Evolutionary conservation across 2,797 vertebrate species (phyloP).

Genomic region (Hippoglossus hippoglossus): DNA sequence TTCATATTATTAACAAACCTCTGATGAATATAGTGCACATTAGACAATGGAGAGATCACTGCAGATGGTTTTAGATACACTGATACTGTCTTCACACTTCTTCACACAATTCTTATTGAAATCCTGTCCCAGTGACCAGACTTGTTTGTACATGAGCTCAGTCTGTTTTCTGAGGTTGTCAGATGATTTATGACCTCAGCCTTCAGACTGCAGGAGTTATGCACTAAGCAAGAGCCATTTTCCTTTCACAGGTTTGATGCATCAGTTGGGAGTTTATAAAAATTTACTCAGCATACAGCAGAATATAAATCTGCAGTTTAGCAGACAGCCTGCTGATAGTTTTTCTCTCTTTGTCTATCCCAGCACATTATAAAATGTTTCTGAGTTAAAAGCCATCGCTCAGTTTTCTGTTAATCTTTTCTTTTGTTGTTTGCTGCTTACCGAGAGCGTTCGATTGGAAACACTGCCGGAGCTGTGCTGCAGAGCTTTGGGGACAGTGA

Average conservation of each 20-base stretch:
- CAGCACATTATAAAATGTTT: conserved; percentile 26
- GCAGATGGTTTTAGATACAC: conserved; percentile 1
- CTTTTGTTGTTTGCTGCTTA: conserved; percentile 40
- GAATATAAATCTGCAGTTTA: conserved; percentile 28
- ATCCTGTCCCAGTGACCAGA: conserved; percentile 19
- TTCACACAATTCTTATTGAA: conserved; percentile 9
- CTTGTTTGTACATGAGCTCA: conserved; percentile 14
- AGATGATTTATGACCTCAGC: conserved; percentile 47
- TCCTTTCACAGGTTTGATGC: conserved; percentile 17
- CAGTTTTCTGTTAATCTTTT: conserved; percentile 37
- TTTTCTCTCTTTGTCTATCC: conserved; percentile 29
- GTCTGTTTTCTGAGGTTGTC: conserved; percentile 40
- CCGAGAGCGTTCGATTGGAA: conserved; percentile 46
- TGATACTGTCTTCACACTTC: background rate
- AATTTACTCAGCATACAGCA: conserved; percentile 4
- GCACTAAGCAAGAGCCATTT: conserved; percentile 30
- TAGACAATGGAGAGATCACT: background rate
- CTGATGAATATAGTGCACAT: background rate
- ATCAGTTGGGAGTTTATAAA: conserved; percentile 40
- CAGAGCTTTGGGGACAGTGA: conserved; percentile 71
- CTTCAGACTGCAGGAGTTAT: conserved; percentile 34
- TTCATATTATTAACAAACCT: background rate
- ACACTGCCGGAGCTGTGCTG: conserved; percentile 46
- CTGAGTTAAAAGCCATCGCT: conserved; percentile 37
- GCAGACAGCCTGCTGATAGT: conserved; percentile 16